Evolutionary conservation across 2,797 vertebrate species (phyloP).

Genomic region (Danionella dracula): DNA sequence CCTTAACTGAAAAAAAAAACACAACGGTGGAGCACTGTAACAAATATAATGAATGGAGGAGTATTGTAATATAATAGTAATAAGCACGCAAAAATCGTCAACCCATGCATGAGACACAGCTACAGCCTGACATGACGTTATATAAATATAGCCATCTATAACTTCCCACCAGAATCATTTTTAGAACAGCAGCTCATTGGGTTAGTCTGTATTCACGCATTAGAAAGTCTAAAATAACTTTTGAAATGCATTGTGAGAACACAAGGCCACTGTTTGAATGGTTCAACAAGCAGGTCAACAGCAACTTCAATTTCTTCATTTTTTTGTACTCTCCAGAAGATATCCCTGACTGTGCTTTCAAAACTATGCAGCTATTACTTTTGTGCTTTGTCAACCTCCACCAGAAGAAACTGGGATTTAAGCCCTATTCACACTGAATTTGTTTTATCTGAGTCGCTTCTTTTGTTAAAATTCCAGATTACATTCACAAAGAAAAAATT

Average conservation of each 20-base stretch:
- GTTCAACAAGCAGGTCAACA: slow-evolving; percentile 20
- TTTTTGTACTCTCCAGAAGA: not conserved
- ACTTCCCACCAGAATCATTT: not conserved
- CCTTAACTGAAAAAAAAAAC: slow-evolving; percentile 13
- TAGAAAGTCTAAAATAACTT: slow-evolving; percentile 5
- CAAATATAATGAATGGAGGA: no score
- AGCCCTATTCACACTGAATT: not conserved
- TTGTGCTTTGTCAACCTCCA: slow-evolving; percentile 35
- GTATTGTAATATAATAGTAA: no score
- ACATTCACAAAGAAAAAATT: no score
- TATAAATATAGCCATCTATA: slow-evolving; percentile 32
- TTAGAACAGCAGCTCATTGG: slow-evolving; percentile 28
- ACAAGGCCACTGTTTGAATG: slow-evolving; percentile 31
- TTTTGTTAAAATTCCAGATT: no score
- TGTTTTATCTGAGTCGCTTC: no score
- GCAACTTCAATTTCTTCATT: not conserved
- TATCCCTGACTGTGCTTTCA: slow-evolving; percentile 44
- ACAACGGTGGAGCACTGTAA: slow-evolving; percentile 4
- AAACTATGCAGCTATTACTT: slow-evolving; percentile 22
- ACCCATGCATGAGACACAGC: slow-evolving; percentile 16
- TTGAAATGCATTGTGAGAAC: slow-evolving; percentile 24
- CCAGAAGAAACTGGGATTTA: not conserved
- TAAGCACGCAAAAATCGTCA: not conserved
- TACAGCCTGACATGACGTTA: slow-evolving; percentile 24
- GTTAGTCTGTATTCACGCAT: slow-evolving; percentile 3